A percentile compares a stretch with the other conserved stretches of the same genome.
Evolutionary conservation across 2,888 invertebrate species (phyloP).

Genomic region (Caenorhabditis sp.): DNA sequence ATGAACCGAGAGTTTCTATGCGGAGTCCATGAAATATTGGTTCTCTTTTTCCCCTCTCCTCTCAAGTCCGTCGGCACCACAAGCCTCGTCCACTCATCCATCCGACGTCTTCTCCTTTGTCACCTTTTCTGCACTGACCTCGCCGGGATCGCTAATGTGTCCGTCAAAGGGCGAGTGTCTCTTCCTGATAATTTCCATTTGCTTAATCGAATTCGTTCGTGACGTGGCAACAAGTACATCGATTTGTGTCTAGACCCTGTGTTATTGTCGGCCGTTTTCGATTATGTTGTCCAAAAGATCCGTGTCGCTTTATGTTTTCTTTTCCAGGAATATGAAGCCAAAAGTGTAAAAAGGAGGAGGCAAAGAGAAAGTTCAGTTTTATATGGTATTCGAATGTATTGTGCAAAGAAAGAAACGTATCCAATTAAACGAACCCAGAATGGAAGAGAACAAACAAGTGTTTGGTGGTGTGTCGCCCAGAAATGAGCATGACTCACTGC

Average conservation of each 20-base stretch:
- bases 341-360: too few species aligned
- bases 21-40: conserved; percentile 10
- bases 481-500: conserved; percentile 5
- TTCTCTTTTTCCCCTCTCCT: too few species aligned
- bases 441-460: conserved; percentile 25
- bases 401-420: conserved; percentile 7
- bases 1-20: too few species aligned
- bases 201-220: background rate
- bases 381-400: background rate
- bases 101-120: background rate
- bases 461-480: background rate
- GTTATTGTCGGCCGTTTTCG: background rate
- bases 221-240: conserved; percentile 7
- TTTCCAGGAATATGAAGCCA: background rate
- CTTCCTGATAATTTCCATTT: conserved; percentile 3
- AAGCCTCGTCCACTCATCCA: too few species aligned
- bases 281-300: conserved; percentile 3
- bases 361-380: background rate
- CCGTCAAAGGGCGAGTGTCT: background rate
- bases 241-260: background rate
- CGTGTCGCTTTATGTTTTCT: background rate
- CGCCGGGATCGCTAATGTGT: conserved; percentile 5
- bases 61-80: too few species aligned
- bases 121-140: conserved; percentile 12
- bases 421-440: conserved; percentile 16